A percentile compares a stretch with the other conserved stretches of the same genome.
These are phyloP conservation scores for Hyposmocoma kahamanoa DNA, from an alignment of 1,140 invertebrate species.

Conservation along the genomic window DNA sequence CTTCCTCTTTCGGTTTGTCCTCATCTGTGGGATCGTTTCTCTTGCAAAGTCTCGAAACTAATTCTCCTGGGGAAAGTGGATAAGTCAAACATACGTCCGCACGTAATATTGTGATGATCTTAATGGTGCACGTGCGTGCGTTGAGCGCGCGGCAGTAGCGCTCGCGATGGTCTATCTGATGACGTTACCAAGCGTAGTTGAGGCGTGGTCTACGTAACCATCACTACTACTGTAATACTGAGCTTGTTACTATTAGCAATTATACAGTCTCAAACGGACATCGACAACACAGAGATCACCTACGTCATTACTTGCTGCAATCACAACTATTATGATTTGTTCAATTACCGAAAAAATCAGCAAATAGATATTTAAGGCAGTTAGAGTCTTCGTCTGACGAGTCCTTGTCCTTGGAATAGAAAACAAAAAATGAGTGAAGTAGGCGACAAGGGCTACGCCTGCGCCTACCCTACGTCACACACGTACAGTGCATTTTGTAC, in stretches of 20 bases:
- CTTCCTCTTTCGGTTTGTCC: slow-evolving; percentile 26
- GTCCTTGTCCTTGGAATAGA: slow-evolving; percentile 62
- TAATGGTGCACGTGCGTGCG: not conserved
- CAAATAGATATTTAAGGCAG: slow-evolving; percentile 79
- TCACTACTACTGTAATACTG: slow-evolving; percentile 27
- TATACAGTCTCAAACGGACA: slow-evolving; percentile 49
- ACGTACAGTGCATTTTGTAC: slow-evolving; percentile 23
- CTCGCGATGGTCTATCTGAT: slow-evolving; percentile 16
- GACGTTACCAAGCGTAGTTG: slow-evolving; percentile 44
- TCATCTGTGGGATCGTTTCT: slow-evolving; percentile 30
- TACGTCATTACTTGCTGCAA: slow-evolving; percentile 44
- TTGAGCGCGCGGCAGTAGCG: slow-evolving; percentile 7
- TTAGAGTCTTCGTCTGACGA: slow-evolving; percentile 77
- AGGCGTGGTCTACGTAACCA: slow-evolving; percentile 45
- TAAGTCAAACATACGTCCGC: not conserved
- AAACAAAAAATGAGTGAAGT: slow-evolving; percentile 44
- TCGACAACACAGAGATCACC: slow-evolving; percentile 59
- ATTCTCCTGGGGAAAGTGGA: slow-evolving; percentile 48
- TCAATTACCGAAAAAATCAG: slow-evolving; percentile 75
- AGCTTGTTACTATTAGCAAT: slow-evolving; percentile 36
- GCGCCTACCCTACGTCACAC: not conserved
- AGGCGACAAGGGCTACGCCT: not conserved
- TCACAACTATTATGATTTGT: slow-evolving; percentile 22
- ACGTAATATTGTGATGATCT: not conserved
- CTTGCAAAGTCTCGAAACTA: slow-evolving; percentile 53